These are phyloP conservation scores for Corythornis madagascariensis DNA, from an alignment of 2,113 vertebrate species.

Conservation along the genomic window DNA sequence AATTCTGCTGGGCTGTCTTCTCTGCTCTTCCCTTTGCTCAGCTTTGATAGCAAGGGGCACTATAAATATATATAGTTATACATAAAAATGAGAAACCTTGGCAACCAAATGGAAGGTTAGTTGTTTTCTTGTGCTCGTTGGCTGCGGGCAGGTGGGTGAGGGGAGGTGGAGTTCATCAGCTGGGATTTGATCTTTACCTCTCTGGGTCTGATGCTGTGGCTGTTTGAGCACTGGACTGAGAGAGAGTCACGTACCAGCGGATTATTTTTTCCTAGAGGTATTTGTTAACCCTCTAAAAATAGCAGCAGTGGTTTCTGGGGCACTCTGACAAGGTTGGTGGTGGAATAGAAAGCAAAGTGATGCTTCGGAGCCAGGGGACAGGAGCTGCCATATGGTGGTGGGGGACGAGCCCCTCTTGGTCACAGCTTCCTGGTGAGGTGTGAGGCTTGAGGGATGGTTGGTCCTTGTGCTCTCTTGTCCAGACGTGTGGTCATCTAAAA, in stretches of 20 bases:
- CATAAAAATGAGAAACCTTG: conserved; percentile 63
- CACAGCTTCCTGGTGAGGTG: fast-evolving
- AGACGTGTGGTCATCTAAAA: fast-evolving
- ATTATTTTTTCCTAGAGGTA: conserved; percentile 5
- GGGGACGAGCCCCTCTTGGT: neutral
- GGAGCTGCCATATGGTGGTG: neutral
- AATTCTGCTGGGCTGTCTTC: conserved; percentile 6
- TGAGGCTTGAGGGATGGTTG: fast-evolving
- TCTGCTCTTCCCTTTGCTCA: conserved; percentile 23
- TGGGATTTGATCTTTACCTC: neutral
- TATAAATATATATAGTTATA: conserved; percentile 58
- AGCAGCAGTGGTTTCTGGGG: neutral
- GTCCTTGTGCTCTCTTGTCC: fast-evolving
- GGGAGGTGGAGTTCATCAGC: neutral
- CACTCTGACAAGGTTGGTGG: neutral
- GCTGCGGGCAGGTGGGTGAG: neutral
- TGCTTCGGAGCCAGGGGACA: fast-evolving
- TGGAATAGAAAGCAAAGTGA: neutral
- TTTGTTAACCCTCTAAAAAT: conserved; percentile 48
- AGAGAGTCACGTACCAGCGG: neutral
- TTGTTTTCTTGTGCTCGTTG: neutral
- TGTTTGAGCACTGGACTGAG: fast-evolving
- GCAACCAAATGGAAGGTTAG: conserved; percentile 29
- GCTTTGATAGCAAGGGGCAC: conserved; percentile 48
- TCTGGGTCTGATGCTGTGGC: fast-evolving